Percentiles rank a stretch among this genome's conserved stretches.
phyloP scores from a whole-genome alignment of 2,113 vertebrate genomes.

The Sturnira hondurensis region DNA sequence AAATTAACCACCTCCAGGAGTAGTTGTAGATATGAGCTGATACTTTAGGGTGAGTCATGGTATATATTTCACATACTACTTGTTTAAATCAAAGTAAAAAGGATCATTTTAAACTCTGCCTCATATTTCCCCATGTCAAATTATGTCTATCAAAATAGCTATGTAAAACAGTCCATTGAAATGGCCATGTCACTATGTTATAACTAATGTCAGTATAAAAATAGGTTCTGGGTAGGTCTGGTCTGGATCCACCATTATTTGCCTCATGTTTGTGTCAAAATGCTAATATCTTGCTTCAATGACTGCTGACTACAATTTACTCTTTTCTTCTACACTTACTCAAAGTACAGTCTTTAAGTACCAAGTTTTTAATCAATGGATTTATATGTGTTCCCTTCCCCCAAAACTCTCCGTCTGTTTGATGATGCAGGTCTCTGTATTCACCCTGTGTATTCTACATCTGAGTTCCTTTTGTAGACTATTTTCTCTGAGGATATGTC shows the following conservation, averaged over 20 bases:
- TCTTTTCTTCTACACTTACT: not conserved
- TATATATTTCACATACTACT: not conserved
- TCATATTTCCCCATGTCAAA: not conserved
- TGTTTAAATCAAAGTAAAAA: not conserved
- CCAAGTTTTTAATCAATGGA: not conserved
- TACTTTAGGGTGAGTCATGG: not conserved
- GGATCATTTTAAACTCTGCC: not conserved
- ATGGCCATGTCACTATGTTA: not conserved
- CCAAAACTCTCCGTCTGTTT: not conserved
- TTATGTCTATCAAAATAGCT: not conserved
- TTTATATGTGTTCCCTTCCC: not conserved
- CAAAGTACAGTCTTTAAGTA: not conserved
- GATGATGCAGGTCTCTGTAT: not conserved
- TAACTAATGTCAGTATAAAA: not conserved
- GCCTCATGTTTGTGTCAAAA: not conserved
- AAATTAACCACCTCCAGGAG: not conserved
- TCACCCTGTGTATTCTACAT: not conserved
- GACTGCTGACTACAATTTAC: not conserved
- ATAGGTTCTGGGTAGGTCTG: not conserved
- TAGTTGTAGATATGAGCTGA: not conserved
- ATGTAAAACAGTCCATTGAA: not conserved
- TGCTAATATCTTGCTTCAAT: not conserved
- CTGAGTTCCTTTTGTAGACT: conserved; percentile 23
- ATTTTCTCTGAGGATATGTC: not conserved
- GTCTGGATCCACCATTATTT: not conserved